Evolutionary conservation across 2,888 invertebrate species (phyloP).

Genomic region (Dione juno): DNA sequence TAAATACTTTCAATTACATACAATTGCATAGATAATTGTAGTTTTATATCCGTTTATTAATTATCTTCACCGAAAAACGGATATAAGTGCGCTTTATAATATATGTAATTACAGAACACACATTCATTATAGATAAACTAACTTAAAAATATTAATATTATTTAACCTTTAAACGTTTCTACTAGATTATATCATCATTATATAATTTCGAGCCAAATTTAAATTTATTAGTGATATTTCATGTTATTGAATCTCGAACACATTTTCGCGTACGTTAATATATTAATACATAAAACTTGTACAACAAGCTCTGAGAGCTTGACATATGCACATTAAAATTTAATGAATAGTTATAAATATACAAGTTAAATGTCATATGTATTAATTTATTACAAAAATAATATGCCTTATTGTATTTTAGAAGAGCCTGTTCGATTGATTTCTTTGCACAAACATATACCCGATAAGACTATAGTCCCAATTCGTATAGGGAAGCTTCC

Average conservation of each 20-base stretch:
- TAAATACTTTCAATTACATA: background rate
- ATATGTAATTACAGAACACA: conserved; percentile 8
- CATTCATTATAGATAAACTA: background rate
- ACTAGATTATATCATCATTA: background rate
- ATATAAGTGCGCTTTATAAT: background rate
- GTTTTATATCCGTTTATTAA: conserved; percentile 19
- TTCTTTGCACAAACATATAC: background rate
- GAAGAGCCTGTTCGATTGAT: background rate
- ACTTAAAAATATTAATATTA: background rate
- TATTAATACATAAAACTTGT: conserved; percentile 24
- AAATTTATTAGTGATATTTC: too few relatives aligned
- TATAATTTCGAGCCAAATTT: background rate
- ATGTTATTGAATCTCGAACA: background rate
- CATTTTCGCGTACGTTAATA: background rate
- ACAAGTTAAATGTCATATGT: background rate
- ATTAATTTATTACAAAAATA: background rate
- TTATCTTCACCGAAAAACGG: background rate
- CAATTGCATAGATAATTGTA: conserved; percentile 1
- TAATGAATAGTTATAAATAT: conserved; percentile 7
- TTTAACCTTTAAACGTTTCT: background rate
- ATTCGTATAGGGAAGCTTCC: too few relatives aligned
- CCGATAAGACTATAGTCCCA: background rate
- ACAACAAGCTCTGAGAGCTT: conserved; percentile 28
- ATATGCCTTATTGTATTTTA: background rate
- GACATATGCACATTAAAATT: conserved; percentile 8